These are phyloP conservation scores for Cygnus buccinator DNA, from an alignment of 2,113 vertebrate species.

Conservation along the genomic window DNA sequence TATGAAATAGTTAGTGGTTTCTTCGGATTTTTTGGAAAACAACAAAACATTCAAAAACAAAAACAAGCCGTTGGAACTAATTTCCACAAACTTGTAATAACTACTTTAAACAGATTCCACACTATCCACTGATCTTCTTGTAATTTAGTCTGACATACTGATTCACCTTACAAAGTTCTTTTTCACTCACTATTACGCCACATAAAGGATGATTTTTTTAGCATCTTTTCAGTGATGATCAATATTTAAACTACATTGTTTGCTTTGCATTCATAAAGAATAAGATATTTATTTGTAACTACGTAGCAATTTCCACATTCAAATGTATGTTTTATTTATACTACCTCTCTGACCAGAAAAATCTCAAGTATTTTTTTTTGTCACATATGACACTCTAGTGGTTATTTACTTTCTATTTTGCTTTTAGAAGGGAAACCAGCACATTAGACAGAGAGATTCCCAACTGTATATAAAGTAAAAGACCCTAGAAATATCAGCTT, in stretches of 20 bases:
- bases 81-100: not conserved
- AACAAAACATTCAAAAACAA: not conserved
- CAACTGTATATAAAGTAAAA: not conserved
- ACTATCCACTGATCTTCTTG: not conserved
- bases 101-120: not conserved
- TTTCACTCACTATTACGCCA: not conserved
- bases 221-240: not conserved
- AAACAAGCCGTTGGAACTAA: not conserved
- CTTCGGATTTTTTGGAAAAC: not conserved
- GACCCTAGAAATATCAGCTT: not conserved
- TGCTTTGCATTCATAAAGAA: not conserved
- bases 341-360: not conserved
- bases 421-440: not conserved
- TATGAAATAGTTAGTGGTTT: not conserved
- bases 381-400: not conserved
- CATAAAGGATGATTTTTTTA: not conserved
- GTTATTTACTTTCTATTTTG: not conserved
- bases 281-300: not conserved
- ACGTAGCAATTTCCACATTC: not conserved
- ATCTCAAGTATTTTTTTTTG: not conserved
- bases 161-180: not conserved
- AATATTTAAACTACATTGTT: not conserved
- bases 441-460: not conserved
- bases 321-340: not conserved
- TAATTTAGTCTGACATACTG: not conserved